These are phyloP conservation scores for Ibycter americanus DNA, from an alignment of 2,797 vertebrate species.

Conservation along the genomic window DNA sequence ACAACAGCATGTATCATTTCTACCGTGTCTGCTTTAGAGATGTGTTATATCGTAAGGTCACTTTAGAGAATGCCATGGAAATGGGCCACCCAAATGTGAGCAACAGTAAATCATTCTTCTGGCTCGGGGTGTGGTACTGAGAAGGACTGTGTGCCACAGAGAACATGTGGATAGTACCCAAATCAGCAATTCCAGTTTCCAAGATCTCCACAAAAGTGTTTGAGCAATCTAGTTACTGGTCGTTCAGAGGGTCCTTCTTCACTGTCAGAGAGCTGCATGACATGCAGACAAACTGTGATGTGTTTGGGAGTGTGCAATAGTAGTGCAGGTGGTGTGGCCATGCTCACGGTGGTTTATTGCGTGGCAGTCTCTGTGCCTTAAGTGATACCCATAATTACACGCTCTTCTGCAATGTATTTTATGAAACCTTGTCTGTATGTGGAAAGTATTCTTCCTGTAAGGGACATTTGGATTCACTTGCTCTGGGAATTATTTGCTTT, in stretches of 20 bases:
- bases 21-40: not conserved
- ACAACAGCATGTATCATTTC: not conserved
- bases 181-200: not conserved
- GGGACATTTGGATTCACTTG: conserved; percentile 4
- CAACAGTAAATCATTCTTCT: not conserved
- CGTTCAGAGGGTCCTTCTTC: not conserved
- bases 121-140: no score
- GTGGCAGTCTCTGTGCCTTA: not conserved
- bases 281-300: not conserved
- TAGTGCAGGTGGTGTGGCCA: no score
- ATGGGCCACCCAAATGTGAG: not conserved
- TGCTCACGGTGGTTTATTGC: not conserved
- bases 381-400: not conserved
- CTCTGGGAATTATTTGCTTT: conserved; percentile 13
- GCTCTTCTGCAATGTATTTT: not conserved
- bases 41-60: not conserved
- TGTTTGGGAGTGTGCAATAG: not conserved
- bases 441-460: not conserved
- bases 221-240: not conserved
- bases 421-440: not conserved
- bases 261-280: not conserved
- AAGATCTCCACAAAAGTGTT: not conserved
- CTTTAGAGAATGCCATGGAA: not conserved
- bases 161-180: not conserved
- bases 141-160: not conserved